Conservation (phyloP, 2,113 vertebrate genomes). For the Bos javanicus region DNA sequence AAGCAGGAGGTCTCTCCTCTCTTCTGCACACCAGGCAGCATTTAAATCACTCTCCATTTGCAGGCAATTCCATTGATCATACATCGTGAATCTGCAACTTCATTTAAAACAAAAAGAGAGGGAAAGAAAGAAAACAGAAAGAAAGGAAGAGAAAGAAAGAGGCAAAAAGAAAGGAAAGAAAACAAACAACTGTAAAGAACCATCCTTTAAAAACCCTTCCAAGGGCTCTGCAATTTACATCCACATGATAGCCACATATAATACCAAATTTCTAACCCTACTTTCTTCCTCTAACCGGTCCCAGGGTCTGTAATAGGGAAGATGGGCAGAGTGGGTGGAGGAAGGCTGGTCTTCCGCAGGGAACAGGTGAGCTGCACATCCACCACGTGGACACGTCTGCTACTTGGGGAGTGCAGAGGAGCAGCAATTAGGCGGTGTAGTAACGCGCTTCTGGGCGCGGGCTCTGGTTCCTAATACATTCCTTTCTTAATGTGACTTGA, state of each 20-base stretch:
- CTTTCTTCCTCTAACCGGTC: not conserved
- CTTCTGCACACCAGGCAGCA: fast-evolving
- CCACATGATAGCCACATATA: not conserved
- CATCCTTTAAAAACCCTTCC: not conserved
- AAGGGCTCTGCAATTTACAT: not conserved
- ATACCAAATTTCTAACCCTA: not conserved
- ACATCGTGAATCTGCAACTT: not conserved
- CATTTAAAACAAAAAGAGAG: not conserved
- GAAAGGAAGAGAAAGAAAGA: not conserved
- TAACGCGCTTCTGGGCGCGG: conserved; percentile 52
- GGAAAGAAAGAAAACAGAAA: too few relatives aligned
- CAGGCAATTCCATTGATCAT: not conserved
- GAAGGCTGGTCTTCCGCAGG: not conserved
- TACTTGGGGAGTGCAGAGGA: not conserved
- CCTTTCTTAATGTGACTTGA: conserved; percentile 84
- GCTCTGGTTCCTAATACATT: conserved; percentile 76
- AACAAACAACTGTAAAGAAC: not conserved
- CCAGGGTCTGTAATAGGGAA: too few relatives aligned
- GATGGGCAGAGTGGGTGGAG: not conserved
- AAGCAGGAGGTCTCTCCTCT: not conserved
- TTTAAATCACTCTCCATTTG: not conserved
- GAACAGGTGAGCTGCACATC: not conserved
- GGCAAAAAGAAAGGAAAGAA: not conserved
- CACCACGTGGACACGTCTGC: fast-evolving
- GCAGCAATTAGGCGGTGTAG: conserved; percentile 71